Base-by-base conservation (phyloP, 2,888 invertebrate genomes). In the Xanthorhoe spadicearia region DNA sequence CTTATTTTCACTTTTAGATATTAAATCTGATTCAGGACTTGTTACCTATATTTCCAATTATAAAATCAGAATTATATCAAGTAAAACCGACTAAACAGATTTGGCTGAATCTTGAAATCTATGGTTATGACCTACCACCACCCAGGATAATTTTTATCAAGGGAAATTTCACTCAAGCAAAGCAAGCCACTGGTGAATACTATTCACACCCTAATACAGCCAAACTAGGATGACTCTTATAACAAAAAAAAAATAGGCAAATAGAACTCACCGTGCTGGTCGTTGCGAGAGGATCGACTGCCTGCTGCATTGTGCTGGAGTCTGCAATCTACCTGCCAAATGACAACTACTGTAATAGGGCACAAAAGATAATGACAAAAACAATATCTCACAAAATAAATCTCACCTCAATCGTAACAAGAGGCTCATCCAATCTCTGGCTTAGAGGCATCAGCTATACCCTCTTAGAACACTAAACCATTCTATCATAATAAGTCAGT, bases 251-350 rank as follows among this genome's bases (percentile, higher is more conserved):
- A 3, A 46, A 46, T 15, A 46, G 7, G 10, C n/a, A 46, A 48
- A 8, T 48, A 57, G 17, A 63, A 78, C 83, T 84, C 84, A 93
- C 93, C 85, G 92, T 92, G 86, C 93, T 93, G 74, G 93, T 93
- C 71, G 93, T 93, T 73, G 93, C 93, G 71, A 93, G 90, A 77
- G 93, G 93, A 82, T 93, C 93, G 75, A 93, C 93, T 75, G 93
- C 93, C 86, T 93, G 93, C 89, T 93, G 93, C 93, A 93, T 93
- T 77, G 93, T 93, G 93, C 93, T 93, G 87, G 93, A 93, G 86
- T 93, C 93, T 85, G 93, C 93, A 84, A 93, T 92, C 93, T 93
- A 93, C 93, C 93, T 93, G 90, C 89, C 93, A 85, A 90, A 86
- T 79, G 73, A 91, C 78, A 78, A 83, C 70, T 70, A 86, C 90